Evolutionary conservation across 2,888 invertebrate genomes (phyloP).

Genomic region (Periphyllus acericola): DNA sequence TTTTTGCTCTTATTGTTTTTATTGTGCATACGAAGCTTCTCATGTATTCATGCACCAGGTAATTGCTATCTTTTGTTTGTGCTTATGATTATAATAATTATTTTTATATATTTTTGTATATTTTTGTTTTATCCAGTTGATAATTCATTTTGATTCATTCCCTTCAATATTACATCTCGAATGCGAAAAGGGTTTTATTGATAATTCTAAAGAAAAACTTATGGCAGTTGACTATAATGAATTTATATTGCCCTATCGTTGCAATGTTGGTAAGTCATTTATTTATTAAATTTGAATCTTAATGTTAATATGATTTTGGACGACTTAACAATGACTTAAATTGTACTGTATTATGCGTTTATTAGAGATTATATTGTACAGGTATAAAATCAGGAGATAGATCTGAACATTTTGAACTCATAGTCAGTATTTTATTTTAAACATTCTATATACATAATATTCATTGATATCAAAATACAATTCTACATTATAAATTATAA

Average conservation of each 20-base stretch:
- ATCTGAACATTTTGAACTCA: too few species aligned
- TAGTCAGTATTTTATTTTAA: too few species aligned
- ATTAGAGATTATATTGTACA: too few species aligned
- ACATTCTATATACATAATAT: too few species aligned
- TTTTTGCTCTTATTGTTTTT: conserved; percentile 57
- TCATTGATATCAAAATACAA: too few species aligned
- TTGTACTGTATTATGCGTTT: too few species aligned
- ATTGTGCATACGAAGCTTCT: conserved; percentile 42
- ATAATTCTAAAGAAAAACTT: conserved; percentile 3
- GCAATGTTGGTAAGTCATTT: conserved; percentile 44
- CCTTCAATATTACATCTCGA: conserved; percentile 24
- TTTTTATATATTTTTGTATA: too few species aligned
- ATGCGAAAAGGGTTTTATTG: not conserved
- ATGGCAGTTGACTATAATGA: conserved; percentile 17
- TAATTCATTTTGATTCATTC: not conserved
- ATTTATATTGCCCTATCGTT: conserved; percentile 24
- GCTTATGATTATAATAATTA: too few species aligned
- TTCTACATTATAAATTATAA: too few species aligned
- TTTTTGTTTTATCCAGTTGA: conserved; percentile 11
- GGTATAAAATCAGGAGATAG: too few species aligned
- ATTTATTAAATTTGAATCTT: not conserved
- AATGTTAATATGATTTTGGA: too few species aligned
- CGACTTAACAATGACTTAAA: not conserved
- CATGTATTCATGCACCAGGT: conserved; percentile 56
- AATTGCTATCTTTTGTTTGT: not conserved